Conservation (phyloP, 2,113 vertebrate species). For the Baryphthengus martii region DNA sequence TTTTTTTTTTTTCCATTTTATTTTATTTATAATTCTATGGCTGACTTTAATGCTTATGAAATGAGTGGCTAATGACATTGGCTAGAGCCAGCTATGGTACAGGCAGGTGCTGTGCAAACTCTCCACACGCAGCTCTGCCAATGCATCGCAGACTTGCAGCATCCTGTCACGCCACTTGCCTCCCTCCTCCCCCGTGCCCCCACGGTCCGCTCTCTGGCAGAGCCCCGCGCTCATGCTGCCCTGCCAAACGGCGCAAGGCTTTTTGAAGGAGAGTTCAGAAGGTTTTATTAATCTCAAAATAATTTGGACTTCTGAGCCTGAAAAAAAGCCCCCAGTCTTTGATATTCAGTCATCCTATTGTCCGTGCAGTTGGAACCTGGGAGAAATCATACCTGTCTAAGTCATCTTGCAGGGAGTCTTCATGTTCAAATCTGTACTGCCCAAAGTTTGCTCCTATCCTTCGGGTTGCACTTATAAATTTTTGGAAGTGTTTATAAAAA, state of each 20-base stretch:
- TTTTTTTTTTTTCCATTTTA: neutral
- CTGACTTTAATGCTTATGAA: neutral
- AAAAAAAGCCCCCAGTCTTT: neutral
- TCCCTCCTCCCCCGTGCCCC: neutral
- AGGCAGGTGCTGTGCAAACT: conserved; percentile 22
- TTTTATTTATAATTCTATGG: conserved; percentile 1
- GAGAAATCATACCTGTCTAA: neutral
- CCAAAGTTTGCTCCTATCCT: neutral
- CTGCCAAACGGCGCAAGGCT: neutral
- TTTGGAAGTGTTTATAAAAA: neutral
- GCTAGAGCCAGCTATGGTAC: neutral
- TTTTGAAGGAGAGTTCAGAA: neutral
- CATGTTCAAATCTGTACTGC: neutral
- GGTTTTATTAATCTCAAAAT: neutral
- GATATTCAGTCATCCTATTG: neutral
- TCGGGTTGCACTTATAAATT: neutral
- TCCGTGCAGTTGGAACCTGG: rapidly evolving
- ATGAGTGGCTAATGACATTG: conserved; percentile 17
- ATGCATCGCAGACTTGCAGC: neutral
- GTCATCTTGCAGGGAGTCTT: neutral
- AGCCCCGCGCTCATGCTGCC: rapidly evolving
- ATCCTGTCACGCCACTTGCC: neutral
- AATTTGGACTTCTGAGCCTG: neutral
- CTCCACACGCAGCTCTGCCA: neutral
- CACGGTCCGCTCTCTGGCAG: rapidly evolving